Base-by-base conservation (phyloP, 2,797 vertebrate species). In the Neosilurus hyrtlii region DNA sequence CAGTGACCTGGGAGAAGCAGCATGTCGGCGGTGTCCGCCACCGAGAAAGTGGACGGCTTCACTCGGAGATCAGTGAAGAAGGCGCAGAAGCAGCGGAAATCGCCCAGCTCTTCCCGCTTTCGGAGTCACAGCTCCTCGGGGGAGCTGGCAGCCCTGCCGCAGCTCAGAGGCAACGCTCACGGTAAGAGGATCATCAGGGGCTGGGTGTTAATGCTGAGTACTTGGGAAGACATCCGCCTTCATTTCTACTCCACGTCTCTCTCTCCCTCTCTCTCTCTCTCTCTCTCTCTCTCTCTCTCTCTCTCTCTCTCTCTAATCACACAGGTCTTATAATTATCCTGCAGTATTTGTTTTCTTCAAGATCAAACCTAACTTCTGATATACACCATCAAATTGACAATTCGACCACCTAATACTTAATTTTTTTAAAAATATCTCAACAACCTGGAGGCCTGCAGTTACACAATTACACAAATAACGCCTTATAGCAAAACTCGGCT, bases 31-130 rank as follows among this genome's bases (percentile, higher is more conserved):
- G 96, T 99, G 92, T 96, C 97, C 49, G 97, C 97, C 86, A 92
- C 97, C 87, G 98, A 99, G 94, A 99, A 99, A 94, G 98, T 98
- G 95, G 97, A 99, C 88, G 98, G 98, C 74, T 99, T 99, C 90
- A 98, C 97, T 75, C 95, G 96, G 92, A 98, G 97, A 92, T 99
- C 98, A 43, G 92, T 99, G 95, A 95, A 96, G 93, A 98, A 98
- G 93, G 97, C 96, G 85, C 96, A 97, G 93, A 94, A 95, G 86
- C 97, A 96, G 95, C 95, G 96, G 87, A 94, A 94, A 89, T 96
- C 96, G 68, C 97, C 97, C 86, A 96, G 97, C 89, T 99, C 98
- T 30, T 98, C 97, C 82, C 97, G 97, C 94, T 99, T 97, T 91
- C 96, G 96, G 83, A 95, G 93, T 49, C 96, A 97, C 65, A 72